Evolutionary conservation across 2,888 invertebrate species (phyloP).

Genomic region (Diadegma fenestrale): DNA sequence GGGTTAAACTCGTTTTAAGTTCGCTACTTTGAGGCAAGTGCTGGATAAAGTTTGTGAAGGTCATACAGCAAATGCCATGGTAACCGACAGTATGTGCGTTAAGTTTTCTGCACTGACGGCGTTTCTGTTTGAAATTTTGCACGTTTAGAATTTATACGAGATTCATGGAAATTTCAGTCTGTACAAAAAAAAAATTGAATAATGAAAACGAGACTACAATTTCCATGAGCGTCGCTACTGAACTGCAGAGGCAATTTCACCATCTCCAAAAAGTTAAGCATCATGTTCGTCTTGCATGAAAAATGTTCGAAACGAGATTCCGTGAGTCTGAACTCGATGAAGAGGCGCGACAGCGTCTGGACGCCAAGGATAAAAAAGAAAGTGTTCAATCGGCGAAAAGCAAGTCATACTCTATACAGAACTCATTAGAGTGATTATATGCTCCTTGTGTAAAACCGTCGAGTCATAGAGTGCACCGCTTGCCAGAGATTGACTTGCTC

Average conservation of each 20-base stretch:
- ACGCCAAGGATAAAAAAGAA: slow-evolving; percentile 15
- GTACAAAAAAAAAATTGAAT: background rate
- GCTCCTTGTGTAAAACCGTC: slow-evolving; percentile 13
- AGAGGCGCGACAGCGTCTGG: background rate
- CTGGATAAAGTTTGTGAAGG: background rate
- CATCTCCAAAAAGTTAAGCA: background rate
- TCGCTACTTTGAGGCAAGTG: background rate
- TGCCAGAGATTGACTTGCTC: background rate
- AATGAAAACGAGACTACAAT: background rate
- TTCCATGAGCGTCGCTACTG: background rate
- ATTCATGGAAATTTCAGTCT: background rate
- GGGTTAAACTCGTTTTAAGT: background rate
- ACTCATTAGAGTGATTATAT: slow-evolving; percentile 49
- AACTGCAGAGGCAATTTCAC: background rate
- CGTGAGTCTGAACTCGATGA: no score
- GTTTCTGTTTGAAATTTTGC: background rate
- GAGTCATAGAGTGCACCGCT: slow-evolving; percentile 40
- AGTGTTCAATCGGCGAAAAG: no score
- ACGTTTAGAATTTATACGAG: background rate
- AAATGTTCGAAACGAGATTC: background rate
- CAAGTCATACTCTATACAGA: slow-evolving; percentile 25
- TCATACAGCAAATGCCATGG: background rate
- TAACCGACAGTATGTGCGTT: background rate
- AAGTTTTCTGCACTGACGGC: background rate
- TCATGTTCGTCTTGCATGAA: background rate